Evolutionary conservation across 2,888 invertebrate genomes (phyloP), one percentile per base, ranked within the genome.

Genomic region (Pecten maximus): DNA sequence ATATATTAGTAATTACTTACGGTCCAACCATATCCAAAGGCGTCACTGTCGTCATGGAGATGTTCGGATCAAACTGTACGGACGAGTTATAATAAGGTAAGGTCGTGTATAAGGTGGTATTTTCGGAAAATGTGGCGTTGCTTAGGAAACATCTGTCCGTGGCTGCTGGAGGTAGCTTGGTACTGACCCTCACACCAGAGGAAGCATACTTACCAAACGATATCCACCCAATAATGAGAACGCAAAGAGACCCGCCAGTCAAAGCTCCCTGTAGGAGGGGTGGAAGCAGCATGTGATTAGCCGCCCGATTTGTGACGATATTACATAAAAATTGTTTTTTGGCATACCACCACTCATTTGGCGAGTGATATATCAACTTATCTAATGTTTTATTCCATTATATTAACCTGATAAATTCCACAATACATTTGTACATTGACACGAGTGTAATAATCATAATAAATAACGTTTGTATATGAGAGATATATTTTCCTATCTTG

Each of bases 181-280:
- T 91, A 48, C 93, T 91, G 60, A 91, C 93, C 6, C 92, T 91
- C 0, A 92, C 40, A 35, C 93, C 93, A 40, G 89, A 88, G 0
- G 94, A 93, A 15, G 87, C 89, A 88, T 91, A 92, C 90, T 92
- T 93, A 2, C 94, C 94, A 3, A 92, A 88, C 0, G 91, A 88
- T 23, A 94, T 90, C 87, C 91, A 89, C 4, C 92, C 91, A 15
- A 93, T 91, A 1, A 92, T 40, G 0, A 91, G 88, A 2, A 90
- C 91, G 15, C 93, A 92, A 23, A 92, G 3, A 15, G 92, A 35
- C 10, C 91, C 90, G 23, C 93, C 92, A 39, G 89, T 87, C 2
- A 94, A 89, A 6, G 92, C 93, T 39, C 94, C 94, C 94, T 94
- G 44, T 10, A 88, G 86, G 28, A 3, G 35, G 8, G 10, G 35